phyloP scores from a whole-genome alignment of 2,113 vertebrate genomes.

The Calypte anna region DNA sequence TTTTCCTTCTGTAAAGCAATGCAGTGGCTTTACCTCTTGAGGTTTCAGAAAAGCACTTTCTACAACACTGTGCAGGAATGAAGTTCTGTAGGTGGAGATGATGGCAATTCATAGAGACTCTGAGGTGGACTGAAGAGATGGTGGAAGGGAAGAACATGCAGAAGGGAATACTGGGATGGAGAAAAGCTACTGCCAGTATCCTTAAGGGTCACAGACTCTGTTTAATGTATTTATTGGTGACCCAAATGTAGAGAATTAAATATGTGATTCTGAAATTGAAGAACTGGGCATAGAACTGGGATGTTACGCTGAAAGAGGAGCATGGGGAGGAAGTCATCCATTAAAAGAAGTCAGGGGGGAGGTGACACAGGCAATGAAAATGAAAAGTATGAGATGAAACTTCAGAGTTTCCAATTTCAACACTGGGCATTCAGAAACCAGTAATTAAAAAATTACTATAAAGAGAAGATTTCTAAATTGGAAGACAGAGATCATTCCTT shows the following conservation, averaged over 20 bases:
- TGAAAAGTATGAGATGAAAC: background rate
- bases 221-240: background rate
- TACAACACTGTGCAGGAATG: background rate
- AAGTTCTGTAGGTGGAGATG: background rate
- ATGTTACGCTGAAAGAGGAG: background rate
- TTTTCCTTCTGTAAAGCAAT: background rate
- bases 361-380: background rate
- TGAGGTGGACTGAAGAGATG: background rate
- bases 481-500: background rate
- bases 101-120: background rate
- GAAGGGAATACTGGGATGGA: background rate
- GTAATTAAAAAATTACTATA: background rate
- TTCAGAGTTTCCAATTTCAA: background rate
- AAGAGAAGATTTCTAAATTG: background rate
- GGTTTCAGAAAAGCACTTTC: background rate
- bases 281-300: background rate
- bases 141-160: background rate
- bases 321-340: background rate
- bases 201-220: background rate
- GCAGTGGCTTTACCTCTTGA: background rate
- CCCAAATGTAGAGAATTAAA: background rate
- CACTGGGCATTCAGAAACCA: background rate
- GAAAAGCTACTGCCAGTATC: background rate
- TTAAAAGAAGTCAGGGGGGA: background rate
- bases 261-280: background rate